Evolutionary conservation across 2,888 invertebrate species (phyloP).

Genomic region (Prosopocoilus inquinatus): DNA sequence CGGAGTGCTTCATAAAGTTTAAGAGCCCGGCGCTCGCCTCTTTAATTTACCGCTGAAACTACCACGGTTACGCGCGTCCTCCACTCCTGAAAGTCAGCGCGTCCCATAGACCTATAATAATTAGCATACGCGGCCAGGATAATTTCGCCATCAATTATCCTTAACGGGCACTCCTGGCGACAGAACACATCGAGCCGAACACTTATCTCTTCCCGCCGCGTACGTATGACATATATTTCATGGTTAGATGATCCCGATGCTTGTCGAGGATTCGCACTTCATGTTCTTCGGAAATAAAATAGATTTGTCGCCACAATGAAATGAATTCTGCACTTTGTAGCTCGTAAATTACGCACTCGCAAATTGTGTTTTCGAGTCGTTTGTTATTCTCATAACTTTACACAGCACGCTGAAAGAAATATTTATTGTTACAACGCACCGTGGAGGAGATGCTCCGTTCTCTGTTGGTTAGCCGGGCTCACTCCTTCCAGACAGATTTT

Average conservation of each 20-base stretch:
- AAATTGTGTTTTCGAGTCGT: slow-evolving; percentile 7
- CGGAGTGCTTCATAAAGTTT: neutral
- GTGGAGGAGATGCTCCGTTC: no score
- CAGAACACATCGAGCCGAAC: slow-evolving; percentile 39
- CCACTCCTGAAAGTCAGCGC: slow-evolving; percentile 2
- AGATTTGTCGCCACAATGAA: slow-evolving; percentile 30
- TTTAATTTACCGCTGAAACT: neutral
- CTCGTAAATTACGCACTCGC: slow-evolving; percentile 8
- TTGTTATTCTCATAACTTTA: slow-evolving; percentile 2
- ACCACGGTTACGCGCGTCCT: slow-evolving; percentile 3
- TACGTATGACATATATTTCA: slow-evolving; percentile 37
- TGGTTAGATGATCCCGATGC: slow-evolving; percentile 35
- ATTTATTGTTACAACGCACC: no score
- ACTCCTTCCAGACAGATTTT: no score
- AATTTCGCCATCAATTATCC: slow-evolving; percentile 40
- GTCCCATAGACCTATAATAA: slow-evolving; percentile 27
- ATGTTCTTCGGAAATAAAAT: slow-evolving; percentile 33
- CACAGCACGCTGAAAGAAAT: no score
- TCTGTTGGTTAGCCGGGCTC: no score
- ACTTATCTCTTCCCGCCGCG: slow-evolving; percentile 38
- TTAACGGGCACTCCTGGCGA: slow-evolving; percentile 40
- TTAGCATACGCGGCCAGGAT: slow-evolving; percentile 37
- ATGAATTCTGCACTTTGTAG: slow-evolving; percentile 14
- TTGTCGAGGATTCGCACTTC: slow-evolving; percentile 35
- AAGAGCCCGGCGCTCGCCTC: neutral